phyloP scores from a whole-genome alignment of 2,888 invertebrate species.

The Agrochola lota region DNA sequence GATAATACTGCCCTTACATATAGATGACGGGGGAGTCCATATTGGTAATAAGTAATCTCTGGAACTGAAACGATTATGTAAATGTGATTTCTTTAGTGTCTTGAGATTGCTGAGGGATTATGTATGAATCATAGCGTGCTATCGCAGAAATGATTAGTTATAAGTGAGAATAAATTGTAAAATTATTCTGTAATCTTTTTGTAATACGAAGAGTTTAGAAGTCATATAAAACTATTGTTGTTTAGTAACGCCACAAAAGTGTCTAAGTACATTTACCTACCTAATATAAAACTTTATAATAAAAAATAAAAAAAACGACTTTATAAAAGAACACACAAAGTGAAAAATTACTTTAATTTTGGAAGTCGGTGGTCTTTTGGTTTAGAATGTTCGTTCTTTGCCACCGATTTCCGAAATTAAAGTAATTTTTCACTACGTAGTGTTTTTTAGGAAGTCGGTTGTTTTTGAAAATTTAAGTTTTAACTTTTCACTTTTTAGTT shows the following conservation, averaged over 20 bases:
- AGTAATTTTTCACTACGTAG: no score
- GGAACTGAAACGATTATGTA: slow-evolving; percentile 36
- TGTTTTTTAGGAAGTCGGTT: no score
- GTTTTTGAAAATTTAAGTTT: no score
- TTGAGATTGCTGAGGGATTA: slow-evolving; percentile 10
- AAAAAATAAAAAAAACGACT: no score
- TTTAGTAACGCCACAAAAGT: no score
- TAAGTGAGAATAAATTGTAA: slow-evolving; percentile 17
- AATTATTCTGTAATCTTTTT: slow-evolving; percentile 5
- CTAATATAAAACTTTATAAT: no score
- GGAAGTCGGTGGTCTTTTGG: no score
- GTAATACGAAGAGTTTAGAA: neutral
- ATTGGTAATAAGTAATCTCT: slow-evolving; percentile 18
- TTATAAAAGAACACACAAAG: no score
- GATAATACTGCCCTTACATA: slow-evolving; percentile 3
- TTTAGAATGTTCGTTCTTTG: no score
- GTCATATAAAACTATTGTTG: neutral
- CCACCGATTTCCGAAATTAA: no score
- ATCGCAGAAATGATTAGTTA: slow-evolving; percentile 4
- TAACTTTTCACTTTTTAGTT: no score
- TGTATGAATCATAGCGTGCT: slow-evolving; percentile 7
- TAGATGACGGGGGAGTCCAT: slow-evolving; percentile 1
- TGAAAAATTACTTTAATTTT: no score
- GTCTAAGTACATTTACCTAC: neutral
- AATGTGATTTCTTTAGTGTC: slow-evolving; percentile 34